A percentile compares a stretch with the other conserved stretches of the same genome.
These are phyloP conservation scores for Zoanthus gigantus DNA, from an alignment of 92 coral and sea anemone genomes.

Conservation along the genomic window DNA sequence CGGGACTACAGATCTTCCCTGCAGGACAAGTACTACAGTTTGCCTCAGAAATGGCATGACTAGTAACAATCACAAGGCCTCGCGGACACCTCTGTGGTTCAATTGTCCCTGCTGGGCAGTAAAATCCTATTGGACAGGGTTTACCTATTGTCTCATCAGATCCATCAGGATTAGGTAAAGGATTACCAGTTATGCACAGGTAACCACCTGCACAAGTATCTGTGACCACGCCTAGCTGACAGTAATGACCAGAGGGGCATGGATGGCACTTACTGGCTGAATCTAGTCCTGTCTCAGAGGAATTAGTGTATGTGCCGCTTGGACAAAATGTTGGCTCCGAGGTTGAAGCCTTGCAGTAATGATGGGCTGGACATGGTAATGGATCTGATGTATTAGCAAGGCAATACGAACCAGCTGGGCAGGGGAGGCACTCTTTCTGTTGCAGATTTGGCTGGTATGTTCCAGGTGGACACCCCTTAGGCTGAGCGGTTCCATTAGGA, in stretches of 20 bases:
- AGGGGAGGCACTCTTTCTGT: constrained; percentile 70
- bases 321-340: constrained; percentile 89
- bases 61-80: constrained; percentile 82
- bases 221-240: constrained; percentile 86
- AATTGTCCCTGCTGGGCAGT: constrained; percentile 88
- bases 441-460: constrained; percentile 79
- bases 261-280: constrained; percentile 78
- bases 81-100: constrained; percentile 64
- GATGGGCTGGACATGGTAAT: constrained; percentile 80
- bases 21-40: constrained; percentile 92
- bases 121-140: constrained; percentile 83
- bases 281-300: constrained; percentile 67
- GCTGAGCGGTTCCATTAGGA: constrained; percentile 86
- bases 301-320: constrained; percentile 84
- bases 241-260: constrained; percentile 83
- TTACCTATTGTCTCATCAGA: constrained; percentile 70
- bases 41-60: constrained; percentile 79
- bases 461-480: constrained; percentile 88
- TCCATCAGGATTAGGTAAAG: constrained; percentile 92
- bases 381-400: constrained; percentile 87
- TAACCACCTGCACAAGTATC: constrained; percentile 86
- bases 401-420: constrained; percentile 89
- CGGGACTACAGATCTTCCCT: constrained; percentile 89
- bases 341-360: constrained; percentile 81
- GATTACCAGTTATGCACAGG: constrained; percentile 84